Conservation (phyloP, 1,140 invertebrate species). For the Micrasema minimum region DNA sequence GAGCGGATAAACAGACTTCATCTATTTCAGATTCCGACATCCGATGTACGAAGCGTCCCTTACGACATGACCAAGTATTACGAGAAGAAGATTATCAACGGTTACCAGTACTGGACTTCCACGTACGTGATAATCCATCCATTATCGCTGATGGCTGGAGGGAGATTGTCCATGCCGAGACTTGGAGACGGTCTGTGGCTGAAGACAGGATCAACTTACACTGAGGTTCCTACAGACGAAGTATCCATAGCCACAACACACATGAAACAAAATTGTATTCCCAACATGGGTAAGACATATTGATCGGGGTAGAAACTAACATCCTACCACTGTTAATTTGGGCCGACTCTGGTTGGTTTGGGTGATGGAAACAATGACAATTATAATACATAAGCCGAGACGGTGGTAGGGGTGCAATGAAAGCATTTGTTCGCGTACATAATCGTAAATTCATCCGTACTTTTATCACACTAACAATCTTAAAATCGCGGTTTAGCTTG, state of each 20-base stretch:
- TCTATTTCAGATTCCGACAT: slow-evolving; percentile 38
- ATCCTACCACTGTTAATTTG: no score
- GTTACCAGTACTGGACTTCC: slow-evolving; percentile 44
- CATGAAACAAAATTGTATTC: slow-evolving; percentile 48
- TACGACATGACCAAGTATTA: slow-evolving; percentile 42
- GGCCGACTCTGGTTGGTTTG: no score
- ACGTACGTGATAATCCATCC: slow-evolving; percentile 38
- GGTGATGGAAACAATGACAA: no score
- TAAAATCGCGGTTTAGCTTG: no score
- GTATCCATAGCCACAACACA: slow-evolving; percentile 22
- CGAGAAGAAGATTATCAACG: slow-evolving; percentile 44
- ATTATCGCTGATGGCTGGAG: slow-evolving; percentile 13
- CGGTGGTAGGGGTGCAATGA: no score
- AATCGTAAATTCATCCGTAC: no score
- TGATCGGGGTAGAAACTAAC: no score
- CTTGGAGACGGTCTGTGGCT: slow-evolving; percentile 47
- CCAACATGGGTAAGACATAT: slow-evolving; percentile 40
- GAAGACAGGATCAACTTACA: slow-evolving; percentile 38
- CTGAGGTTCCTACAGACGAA: slow-evolving; percentile 40
- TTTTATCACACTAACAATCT: no score
- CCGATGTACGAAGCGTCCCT: slow-evolving; percentile 39
- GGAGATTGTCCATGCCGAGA: slow-evolving; percentile 14
- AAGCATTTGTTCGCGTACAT: no score
- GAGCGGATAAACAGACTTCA: no score
- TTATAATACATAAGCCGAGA: no score